These are phyloP conservation scores for Temnothorax unifasciatus DNA, from an alignment of 2,888 invertebrate species.

Conservation along the genomic window DNA sequence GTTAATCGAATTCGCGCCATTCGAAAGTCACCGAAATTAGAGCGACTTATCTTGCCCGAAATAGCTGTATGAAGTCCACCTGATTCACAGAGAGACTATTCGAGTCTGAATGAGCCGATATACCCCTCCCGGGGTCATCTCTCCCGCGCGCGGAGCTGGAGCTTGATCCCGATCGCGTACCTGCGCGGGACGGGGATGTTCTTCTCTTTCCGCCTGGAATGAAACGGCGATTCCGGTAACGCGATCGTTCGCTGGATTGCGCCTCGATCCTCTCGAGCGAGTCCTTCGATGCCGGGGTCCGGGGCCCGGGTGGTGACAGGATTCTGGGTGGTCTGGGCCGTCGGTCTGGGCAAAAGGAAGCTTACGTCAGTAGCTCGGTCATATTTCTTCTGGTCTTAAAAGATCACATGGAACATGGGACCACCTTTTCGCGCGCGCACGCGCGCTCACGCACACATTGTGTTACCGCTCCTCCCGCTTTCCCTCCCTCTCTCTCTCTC, in stretches of 20 bases:
- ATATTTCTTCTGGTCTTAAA: slow-evolving; percentile 82
- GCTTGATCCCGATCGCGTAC: not conserved
- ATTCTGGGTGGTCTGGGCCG: slow-evolving; percentile 84
- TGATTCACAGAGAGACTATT: not conserved
- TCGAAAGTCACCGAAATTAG: not conserved
- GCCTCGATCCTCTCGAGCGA: slow-evolving; percentile 71
- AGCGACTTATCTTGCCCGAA: not conserved
- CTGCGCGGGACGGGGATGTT: not conserved
- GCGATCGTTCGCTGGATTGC: slow-evolving; percentile 69
- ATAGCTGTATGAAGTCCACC: not conserved
- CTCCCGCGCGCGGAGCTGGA: not conserved
- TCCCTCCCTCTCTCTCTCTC: slow-evolving; percentile 16
- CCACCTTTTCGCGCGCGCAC: slow-evolving; percentile 69
- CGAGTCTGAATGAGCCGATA: slow-evolving; percentile 13
- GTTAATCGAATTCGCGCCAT: not conserved
- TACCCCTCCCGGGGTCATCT: not conserved
- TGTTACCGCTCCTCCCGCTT: not conserved
- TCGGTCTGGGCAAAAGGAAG: slow-evolving; percentile 80
- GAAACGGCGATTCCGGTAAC: slow-evolving; percentile 63
- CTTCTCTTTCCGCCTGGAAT: not conserved
- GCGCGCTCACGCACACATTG: slow-evolving; percentile 38
- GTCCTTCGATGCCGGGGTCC: slow-evolving; percentile 66
- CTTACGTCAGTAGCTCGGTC: slow-evolving; percentile 80
- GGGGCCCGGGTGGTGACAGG: slow-evolving; percentile 82
- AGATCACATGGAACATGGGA: slow-evolving; percentile 71